Evolutionary conservation across 2,797 vertebrate genomes (phyloP), one percentile per base, ranked within the genome.

Genomic region (Gymnopithys bicolor): DNA sequence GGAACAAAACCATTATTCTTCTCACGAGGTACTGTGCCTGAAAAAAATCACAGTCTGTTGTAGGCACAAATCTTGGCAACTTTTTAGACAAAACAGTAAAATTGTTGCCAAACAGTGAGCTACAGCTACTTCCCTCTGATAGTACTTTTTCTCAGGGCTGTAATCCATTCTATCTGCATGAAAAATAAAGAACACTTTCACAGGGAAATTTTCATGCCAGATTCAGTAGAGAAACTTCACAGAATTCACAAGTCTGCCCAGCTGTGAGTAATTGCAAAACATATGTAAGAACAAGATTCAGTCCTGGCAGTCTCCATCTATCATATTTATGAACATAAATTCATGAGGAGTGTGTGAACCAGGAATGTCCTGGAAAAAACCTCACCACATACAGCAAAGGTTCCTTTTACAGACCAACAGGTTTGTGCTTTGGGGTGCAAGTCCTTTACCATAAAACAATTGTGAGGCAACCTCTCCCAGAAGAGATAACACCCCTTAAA

Each of bases 1-100:
- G 52, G 51, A 96, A 92, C 45, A 94, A 94, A 97, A 92, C 37
- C 60, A 25, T 53, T 74, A 3, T 60, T 94, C 58, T 94, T 84
- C 60, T 92, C 66, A 49, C 2, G 21, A 71, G 49, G 27, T 89
- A 43, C 49, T 19, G 1, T 83, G 90, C 62, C 86, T 73, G 32
- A 52, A 69, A 73, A 80, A 96, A 80, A 62, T 12, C 19, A 51
- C 14, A 4, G 49, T 63, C 28, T 18, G 11, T 12, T 24, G 35
- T 46, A 59, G 45, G 80, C 88, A 68, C 15, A 77, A 75, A 73
- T 77, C 24, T 46, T 19, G n/a, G 63, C 21, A 81, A 37, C 41
- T 84, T 89, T 81, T 84, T 37, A 21, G 63, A 46, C 14, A 71
- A 58, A 87, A 82, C 14, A 73, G 53, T 70, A 19, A 87, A 84